phyloP scores from a whole-genome alignment of 2,888 invertebrate species.

The Eulithis prunata region DNA sequence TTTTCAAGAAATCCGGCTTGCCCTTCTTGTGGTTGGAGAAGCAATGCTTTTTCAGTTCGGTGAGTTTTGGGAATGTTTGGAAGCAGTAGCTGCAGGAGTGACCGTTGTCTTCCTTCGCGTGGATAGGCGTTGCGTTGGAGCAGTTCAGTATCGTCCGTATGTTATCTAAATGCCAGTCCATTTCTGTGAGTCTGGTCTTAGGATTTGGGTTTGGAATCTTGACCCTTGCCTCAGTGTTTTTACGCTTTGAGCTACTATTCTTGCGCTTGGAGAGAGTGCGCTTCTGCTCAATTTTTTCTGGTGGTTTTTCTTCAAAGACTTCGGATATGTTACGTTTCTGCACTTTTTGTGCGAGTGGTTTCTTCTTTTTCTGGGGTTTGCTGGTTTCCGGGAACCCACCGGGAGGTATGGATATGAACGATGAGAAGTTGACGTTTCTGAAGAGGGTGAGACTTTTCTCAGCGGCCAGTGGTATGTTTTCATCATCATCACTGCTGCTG shows the following conservation, averaged over 20 bases:
- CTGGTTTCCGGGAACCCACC: constrained; percentile 37
- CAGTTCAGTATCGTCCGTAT: constrained; percentile 57
- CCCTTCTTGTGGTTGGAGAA: constrained; percentile 41
- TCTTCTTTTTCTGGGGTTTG: constrained; percentile 24
- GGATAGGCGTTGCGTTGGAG: constrained; percentile 68
- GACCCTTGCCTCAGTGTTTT: constrained; percentile 11
- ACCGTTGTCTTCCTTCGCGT: constrained; percentile 54
- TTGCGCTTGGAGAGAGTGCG: constrained; percentile 21
- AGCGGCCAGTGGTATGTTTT: constrained; percentile 30
- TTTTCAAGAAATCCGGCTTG: constrained; percentile 56
- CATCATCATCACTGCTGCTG: constrained; percentile 41
- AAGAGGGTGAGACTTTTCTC: constrained; percentile 47
- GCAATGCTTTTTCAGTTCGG: constrained; percentile 61
- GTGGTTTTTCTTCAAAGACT: constrained; percentile 29
- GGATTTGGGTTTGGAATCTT: constrained; percentile 38
- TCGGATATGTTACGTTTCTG: constrained; percentile 34
- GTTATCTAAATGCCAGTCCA: constrained; percentile 68
- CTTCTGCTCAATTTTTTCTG: constrained; percentile 14
- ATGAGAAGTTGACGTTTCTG: constrained; percentile 55
- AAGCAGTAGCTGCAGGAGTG: constrained; percentile 69
- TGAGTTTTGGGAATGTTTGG: constrained; percentile 57
- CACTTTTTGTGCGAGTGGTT: constrained; percentile 32
- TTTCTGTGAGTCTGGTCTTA: constrained; percentile 50
- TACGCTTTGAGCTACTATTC: constrained; percentile 19
- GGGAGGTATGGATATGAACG: constrained; percentile 57